Evolutionary conservation across 2,797 vertebrate genomes (phyloP).

Genomic region (Sylvilagus floridanus): DNA sequence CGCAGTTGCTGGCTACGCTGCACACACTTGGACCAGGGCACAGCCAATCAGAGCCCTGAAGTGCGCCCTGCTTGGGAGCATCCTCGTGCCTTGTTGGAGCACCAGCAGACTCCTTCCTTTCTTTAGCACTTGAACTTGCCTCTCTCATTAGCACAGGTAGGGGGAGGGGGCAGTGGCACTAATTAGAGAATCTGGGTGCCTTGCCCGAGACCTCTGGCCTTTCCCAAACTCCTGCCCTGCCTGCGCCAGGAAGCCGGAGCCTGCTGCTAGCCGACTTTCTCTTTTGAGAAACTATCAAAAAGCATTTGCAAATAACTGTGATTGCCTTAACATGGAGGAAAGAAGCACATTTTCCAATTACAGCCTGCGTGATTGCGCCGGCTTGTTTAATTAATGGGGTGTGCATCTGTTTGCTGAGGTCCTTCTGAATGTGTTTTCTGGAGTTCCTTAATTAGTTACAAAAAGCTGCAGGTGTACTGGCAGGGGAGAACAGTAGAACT

Average conservation of each 20-base stretch:
- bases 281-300: conserved; percentile 77
- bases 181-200: conserved; percentile 61
- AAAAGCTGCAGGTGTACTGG: conserved; percentile 87
- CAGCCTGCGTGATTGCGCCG: conserved; percentile 42
- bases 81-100: conserved; percentile 16
- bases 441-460: conserved; percentile 86
- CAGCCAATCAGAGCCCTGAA: not conserved
- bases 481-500: conserved; percentile 76
- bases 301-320: conserved; percentile 67
- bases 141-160: conserved; percentile 64
- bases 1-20: not conserved
- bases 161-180: conserved; percentile 37
- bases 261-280: conserved; percentile 50
- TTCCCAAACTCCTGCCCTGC: conserved; percentile 66
- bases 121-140: conserved; percentile 15
- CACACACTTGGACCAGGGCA: not conserved
- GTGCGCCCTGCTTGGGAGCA: not conserved
- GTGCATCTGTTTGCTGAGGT: conserved; percentile 78
- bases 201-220: conserved; percentile 47
- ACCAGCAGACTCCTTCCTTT: not conserved
- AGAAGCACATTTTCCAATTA: conserved; percentile 77
- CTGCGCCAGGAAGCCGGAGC: conserved; percentile 34
- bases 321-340: conserved; percentile 70
- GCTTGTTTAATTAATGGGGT: conserved; percentile 77
- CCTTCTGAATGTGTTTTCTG: conserved; percentile 81